Evolutionary conservation across 1,140 invertebrate species (phyloP), one percentile per base, ranked within the genome.

Genomic region (Drosophila funebris): DNA sequence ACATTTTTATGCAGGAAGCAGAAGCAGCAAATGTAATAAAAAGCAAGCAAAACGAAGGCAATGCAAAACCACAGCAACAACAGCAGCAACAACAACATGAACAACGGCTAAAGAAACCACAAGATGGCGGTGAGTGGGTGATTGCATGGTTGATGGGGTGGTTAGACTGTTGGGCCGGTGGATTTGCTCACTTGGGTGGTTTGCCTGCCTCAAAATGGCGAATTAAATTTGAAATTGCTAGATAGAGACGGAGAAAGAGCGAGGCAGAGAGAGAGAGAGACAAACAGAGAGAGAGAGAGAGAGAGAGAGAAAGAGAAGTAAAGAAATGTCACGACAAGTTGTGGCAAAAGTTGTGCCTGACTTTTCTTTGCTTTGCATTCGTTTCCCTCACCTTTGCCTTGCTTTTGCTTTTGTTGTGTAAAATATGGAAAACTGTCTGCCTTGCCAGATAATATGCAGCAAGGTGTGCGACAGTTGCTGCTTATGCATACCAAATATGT

Each of bases 211-310:
- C 78, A 88, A 85, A 88, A 78, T 88, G 83, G 83, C 84, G 83
- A 88, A 88, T 88, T 88, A 88, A 88, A 88, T 88, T 88, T 88
- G 84, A 87, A 87, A 88, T 88, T 83, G 83, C 76, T 36, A 56
- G 18, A 18, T 14, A 58, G 31, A 41, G 22, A 39, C 14, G 46
- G 22, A 14, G 6, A 18, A 13, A 24, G 70, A 39, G 14, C 9
- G n/a, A n/a, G 36, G 9, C 56, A 41, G 4, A 43, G 48, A 29
- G 13, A 33, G 36, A 27, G 6, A 44, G 14, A n/a, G n/a, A n/a
- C n/a, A n/a, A 16, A 18, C 3, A 29, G 7, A 61, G 20, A 44
- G 36, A 4, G 22, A 2, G 41, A 20, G 8, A 33, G 46, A 16
- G 46, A 3, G n/a, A 2, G 11, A 16, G 48, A 11, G 7, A 29